These are phyloP conservation scores for Villa cingulata DNA, from an alignment of 2,888 invertebrate genomes.

Conservation along the genomic window DNA sequence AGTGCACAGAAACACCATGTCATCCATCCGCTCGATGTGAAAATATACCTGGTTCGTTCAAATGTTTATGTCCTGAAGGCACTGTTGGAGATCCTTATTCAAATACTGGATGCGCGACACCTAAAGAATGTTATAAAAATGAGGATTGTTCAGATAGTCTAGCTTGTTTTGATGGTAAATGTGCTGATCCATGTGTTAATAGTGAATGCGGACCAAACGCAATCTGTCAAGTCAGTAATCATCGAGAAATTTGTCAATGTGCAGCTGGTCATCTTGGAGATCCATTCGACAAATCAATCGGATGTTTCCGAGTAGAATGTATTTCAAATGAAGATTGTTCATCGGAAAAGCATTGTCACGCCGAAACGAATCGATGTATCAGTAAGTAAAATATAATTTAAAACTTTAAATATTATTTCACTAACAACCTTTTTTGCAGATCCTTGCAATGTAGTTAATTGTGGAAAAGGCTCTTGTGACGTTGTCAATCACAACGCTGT, in stretches of 20 bases:
- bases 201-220: constrained; percentile 65
- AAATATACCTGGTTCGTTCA: constrained; percentile 67
- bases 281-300: constrained; percentile 57
- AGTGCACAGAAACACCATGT: constrained; percentile 66
- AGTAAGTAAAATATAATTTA: constrained; percentile 49
- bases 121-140: constrained; percentile 62
- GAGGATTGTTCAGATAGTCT: constrained; percentile 62
- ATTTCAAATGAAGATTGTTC: constrained; percentile 62
- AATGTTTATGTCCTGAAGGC: constrained; percentile 64
- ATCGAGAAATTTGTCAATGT: constrained; percentile 60
- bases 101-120: constrained; percentile 61
- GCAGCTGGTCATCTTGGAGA: constrained; percentile 72
- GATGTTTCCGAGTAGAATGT: constrained; percentile 84
- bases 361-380: constrained; percentile 60
- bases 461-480: constrained; percentile 68
- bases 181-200: constrained; percentile 64
- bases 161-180: constrained; percentile 61
- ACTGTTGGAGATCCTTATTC: constrained; percentile 59
- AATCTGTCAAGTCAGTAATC: constrained; percentile 56
- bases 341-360: constrained; percentile 60
- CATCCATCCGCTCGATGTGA: constrained; percentile 67
- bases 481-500: constrained; percentile 55
- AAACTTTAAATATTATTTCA: background rate
- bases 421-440: constrained; percentile 38
- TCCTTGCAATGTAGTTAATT: constrained; percentile 64